Base-by-base conservation (phyloP, 2,797 vertebrate genomes). In the Merluccius polli region DNA sequence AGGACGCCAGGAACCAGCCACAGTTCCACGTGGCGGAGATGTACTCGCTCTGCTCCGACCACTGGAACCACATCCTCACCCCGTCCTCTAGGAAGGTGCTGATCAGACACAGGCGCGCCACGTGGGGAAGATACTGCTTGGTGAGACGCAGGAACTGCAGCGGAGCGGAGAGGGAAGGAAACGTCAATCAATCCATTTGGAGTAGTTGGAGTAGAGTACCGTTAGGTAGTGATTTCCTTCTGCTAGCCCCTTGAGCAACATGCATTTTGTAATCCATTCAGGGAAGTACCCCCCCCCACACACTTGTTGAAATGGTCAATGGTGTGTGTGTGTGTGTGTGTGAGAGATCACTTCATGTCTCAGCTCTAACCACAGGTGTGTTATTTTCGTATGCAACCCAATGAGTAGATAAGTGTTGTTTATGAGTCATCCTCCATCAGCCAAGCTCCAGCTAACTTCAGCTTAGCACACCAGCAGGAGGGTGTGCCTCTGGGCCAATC, bases 31-130 rank as follows among this genome's bases (percentile, higher is more conserved):
- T 99, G 77, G 87, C 94, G 70, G 98, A 95, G 0, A 99, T 99
- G 93, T 99, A 99, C 80, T 99, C 98, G 36, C 96, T 93, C 93
- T 99, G 98, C 75, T 99, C 98, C 0, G 95, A 92, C 97, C 97
- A 99, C 95, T 99, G 97, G 91, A 99, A 95, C 98, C 98, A 99
- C 98, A 99, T 99, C 79, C 98, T 96, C 84, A 99, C 95, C 76
- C 97, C 97, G 0, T 99, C 98, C 88, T 99, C 98, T 86, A 99
- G 93, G 92, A 98, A 99, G 81, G 98, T 99, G 92, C 97, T 98
- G 93, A 98, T 98, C 18, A 99, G 94, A 92, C 97, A 99, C 31
- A 99, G 95, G 2, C 94, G 96, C 0, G 97, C 98, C 92, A 99
- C 86, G 27, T 99, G 98, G 0, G 98, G 98, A 44, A 99, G 94